Evolutionary conservation across 1,140 invertebrate species (phyloP).

Genomic region (Coelopa frigida): DNA sequence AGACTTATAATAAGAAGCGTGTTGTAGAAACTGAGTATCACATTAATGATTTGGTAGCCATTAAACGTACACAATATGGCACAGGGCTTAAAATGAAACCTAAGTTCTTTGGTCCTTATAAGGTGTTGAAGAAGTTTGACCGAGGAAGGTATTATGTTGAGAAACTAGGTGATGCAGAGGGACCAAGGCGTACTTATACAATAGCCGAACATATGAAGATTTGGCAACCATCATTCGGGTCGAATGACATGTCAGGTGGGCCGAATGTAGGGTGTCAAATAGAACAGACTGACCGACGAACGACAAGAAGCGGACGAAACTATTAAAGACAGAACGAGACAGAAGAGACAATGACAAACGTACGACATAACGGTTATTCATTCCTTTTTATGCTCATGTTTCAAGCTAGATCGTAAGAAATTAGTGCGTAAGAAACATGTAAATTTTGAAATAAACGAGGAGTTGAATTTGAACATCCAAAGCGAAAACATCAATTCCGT

Average conservation of each 20-base stretch:
- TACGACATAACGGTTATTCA: too few relatives aligned
- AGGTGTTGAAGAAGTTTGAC: neutral
- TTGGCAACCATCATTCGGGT: conserved; percentile 2
- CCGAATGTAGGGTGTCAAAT: conserved; percentile 1
- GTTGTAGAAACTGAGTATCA: conserved; percentile 23
- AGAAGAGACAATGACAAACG: too few relatives aligned
- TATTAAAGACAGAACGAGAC: too few relatives aligned
- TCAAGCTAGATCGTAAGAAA: too few relatives aligned
- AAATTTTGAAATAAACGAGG: too few relatives aligned
- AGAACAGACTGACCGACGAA: too few relatives aligned
- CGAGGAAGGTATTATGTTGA: conserved; percentile 1
- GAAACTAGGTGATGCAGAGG: conserved; percentile 2
- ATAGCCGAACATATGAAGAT: conserved; percentile 4
- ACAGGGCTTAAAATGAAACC: conserved; percentile 27
- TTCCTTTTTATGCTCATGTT: too few relatives aligned
- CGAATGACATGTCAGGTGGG: conserved; percentile 1
- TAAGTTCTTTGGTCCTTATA: conserved; percentile 38
- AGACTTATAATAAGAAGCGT: conserved; percentile 28
- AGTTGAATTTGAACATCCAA: too few relatives aligned
- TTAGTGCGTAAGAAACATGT: too few relatives aligned
- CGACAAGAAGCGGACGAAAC: too few relatives aligned
- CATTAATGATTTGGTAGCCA: conserved; percentile 38
- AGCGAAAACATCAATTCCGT: too few relatives aligned
- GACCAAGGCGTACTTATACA: neutral
- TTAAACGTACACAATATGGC: conserved; percentile 38